Percentiles rank a stretch among this genome's conserved stretches.
Evolutionary conservation across 2,888 invertebrate genomes (phyloP).

Genomic region (Eudemis profundana): DNA sequence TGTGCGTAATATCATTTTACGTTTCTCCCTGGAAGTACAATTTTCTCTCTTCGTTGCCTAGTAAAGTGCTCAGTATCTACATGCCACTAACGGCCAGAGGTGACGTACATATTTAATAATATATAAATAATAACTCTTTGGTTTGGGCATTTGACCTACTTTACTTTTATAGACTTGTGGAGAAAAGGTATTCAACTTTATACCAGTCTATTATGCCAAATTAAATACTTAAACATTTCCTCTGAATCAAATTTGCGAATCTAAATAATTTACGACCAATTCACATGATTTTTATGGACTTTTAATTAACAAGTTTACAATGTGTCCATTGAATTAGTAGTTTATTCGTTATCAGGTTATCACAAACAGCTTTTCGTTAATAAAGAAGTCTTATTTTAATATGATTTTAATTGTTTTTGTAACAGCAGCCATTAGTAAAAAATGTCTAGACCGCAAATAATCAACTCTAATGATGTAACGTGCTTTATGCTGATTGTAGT

Average conservation of each 20-base stretch:
- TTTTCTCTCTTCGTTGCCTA: too few species aligned
- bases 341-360: conserved; percentile 27
- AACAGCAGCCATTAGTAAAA: conserved; percentile 10
- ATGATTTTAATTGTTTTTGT: conserved; percentile 13
- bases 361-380: conserved; percentile 12
- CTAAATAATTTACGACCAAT: not conserved
- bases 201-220: not conserved
- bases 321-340: conserved; percentile 6
- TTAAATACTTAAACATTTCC: not conserved
- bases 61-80: too few species aligned
- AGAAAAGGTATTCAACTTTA: not conserved
- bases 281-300: not conserved
- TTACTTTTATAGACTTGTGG: not conserved
- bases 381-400: conserved; percentile 15
- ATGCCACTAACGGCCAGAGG: too few species aligned
- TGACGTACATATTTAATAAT: too few species aligned
- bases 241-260: not conserved
- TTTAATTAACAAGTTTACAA: conserved; percentile 3
- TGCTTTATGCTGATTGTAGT: too few species aligned
- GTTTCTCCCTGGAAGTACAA: too few species aligned
- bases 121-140: too few species aligned
- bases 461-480: not conserved
- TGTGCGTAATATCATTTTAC: too few species aligned
- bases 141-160: too few species aligned
- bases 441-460: conserved; percentile 15